These are phyloP conservation scores for Coecobrya sp. DNA, from an alignment of 2,888 invertebrate species.

Conservation along the genomic window DNA sequence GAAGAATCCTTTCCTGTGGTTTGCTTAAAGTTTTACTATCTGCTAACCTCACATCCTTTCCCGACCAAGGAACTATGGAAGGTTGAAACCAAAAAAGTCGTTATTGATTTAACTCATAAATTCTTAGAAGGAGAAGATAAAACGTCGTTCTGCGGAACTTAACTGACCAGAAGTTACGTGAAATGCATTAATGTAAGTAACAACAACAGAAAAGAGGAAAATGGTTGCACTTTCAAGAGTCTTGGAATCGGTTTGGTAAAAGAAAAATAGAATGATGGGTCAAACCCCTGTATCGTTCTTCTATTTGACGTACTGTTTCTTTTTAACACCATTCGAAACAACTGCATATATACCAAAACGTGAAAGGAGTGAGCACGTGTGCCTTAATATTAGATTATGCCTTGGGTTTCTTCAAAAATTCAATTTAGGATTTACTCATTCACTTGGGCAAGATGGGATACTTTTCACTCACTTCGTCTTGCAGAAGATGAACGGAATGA, in stretches of 20 bases:
- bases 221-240: constrained; percentile 20
- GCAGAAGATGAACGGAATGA: neutral
- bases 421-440: neutral
- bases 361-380: neutral
- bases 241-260: neutral
- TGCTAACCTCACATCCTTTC: neutral
- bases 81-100: constrained; percentile 33
- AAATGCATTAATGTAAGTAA: constrained; percentile 68
- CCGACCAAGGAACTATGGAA: constrained; percentile 38
- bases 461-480: neutral
- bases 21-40: neutral
- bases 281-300: neutral
- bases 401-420: neutral
- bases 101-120: constrained; percentile 71
- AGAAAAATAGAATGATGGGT: neutral
- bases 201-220: constrained; percentile 23
- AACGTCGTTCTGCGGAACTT: constrained; percentile 54
- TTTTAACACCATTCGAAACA: neutral
- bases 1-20: neutral
- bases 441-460: neutral
- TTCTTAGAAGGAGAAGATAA: constrained; percentile 36
- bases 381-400: no score
- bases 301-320: neutral
- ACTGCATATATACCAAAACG: neutral
- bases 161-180: constrained; percentile 81